A percentile compares a stretch with the other conserved stretches of the same genome.
Conservation (phyloP, 2,888 invertebrate genomes). For the Phyto melanocephala region DNA sequence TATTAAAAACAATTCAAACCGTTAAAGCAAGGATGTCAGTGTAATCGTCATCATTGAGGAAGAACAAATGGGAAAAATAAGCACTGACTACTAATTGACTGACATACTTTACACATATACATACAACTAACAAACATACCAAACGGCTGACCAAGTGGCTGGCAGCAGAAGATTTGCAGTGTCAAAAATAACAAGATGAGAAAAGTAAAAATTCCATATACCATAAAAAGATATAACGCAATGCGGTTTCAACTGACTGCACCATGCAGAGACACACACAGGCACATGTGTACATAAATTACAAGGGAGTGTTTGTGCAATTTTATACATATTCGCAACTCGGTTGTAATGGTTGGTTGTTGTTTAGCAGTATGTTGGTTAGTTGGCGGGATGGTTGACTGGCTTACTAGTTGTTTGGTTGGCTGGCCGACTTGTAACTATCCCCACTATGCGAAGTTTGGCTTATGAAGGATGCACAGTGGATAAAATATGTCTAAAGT, state of each 20-base stretch:
- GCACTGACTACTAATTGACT: slow-evolving; percentile 30
- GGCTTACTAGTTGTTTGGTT: not conserved
- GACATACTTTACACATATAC: slow-evolving; percentile 10
- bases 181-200: not conserved
- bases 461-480: too few relatives aligned
- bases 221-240: slow-evolving; percentile 21
- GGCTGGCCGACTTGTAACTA: not conserved
- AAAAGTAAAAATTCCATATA: not conserved
- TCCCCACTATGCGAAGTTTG: not conserved
- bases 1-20: not conserved
- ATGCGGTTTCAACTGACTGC: slow-evolving; percentile 14
- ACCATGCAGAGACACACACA: not conserved
- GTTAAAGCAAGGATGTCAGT: slow-evolving; percentile 1
- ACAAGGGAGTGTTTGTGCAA: not conserved
- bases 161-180: not conserved
- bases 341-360: not conserved
- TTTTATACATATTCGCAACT: not conserved
- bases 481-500: too few relatives aligned
- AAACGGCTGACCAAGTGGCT: not conserved
- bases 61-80: not conserved
- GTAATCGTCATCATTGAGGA: slow-evolving; percentile 18
- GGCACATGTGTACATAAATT: not conserved
- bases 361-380: not conserved
- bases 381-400: not conserved
- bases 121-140: not conserved